Percentiles rank a stretch among this genome's conserved stretches.
Evolutionary conservation across 2,888 invertebrate species (phyloP).

Genomic region (Plebejus melissa): DNA sequence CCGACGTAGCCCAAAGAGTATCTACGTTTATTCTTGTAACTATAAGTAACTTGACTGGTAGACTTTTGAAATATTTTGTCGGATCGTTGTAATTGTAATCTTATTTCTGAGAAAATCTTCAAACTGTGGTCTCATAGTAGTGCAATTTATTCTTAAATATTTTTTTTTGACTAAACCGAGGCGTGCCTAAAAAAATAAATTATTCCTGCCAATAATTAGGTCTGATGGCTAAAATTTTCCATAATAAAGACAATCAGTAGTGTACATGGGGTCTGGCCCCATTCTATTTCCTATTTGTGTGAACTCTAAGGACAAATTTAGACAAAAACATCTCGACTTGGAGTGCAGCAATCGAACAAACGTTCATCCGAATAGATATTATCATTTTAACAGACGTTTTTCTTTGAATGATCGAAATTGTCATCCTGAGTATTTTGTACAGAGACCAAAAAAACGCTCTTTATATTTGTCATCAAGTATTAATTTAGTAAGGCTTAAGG

Average conservation of each 20-base stretch:
- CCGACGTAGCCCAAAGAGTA: conserved; percentile 48
- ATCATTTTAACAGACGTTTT: neutral
- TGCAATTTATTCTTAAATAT: neutral
- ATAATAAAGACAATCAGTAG: neutral
- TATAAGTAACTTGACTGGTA: conserved; percentile 15
- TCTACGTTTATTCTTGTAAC: conserved; percentile 26
- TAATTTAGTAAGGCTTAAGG: neutral
- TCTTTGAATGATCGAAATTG: neutral
- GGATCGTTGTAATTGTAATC: conserved; percentile 1
- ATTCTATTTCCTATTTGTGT: neutral
- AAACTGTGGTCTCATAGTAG: neutral
- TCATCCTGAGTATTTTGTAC: neutral
- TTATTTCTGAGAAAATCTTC: neutral
- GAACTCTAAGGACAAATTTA: neutral
- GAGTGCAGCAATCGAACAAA: neutral
- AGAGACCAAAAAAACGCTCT: neutral
- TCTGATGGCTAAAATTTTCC: neutral
- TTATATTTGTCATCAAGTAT: neutral
- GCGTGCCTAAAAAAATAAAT: neutral
- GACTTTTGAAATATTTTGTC: neutral
- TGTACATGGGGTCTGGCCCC: too few relatives aligned
- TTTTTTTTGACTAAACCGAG: neutral
- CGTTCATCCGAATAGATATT: neutral
- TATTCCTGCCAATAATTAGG: neutral
- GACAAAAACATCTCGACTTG: neutral